Percentiles rank a stretch among this genome's conserved stretches.
Conservation (phyloP, 2,888 invertebrate species). For the Lathronympha strigana region DNA sequence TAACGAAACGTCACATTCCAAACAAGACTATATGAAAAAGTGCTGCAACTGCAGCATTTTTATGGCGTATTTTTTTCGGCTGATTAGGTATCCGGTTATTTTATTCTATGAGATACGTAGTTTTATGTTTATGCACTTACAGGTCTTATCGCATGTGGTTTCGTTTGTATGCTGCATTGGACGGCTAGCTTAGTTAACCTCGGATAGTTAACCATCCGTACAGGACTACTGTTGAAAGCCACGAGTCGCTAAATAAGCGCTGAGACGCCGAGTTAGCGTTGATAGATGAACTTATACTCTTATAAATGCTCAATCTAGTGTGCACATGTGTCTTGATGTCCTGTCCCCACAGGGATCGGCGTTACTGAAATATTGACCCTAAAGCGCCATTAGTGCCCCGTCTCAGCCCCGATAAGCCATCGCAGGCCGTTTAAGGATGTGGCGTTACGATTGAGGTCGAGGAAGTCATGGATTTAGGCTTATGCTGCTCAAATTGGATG, state of each 20-base stretch:
- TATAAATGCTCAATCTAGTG: not conserved
- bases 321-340: not conserved
- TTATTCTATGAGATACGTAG: too few species aligned
- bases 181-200: too few species aligned
- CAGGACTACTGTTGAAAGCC: not conserved
- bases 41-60: too few species aligned
- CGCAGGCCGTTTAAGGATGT: constrained; percentile 67
- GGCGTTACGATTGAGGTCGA: constrained; percentile 58
- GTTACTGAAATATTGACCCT: constrained; percentile 75
- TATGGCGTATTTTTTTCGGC: too few species aligned
- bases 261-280: not conserved
- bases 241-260: not conserved
- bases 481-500: constrained; percentile 12
- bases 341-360: constrained; percentile 50
- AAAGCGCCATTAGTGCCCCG: constrained; percentile 74
- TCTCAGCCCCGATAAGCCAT: constrained; percentile 68
- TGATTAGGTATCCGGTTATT: too few species aligned
- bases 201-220: too few species aligned
- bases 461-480: constrained; percentile 40
- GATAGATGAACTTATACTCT: not conserved
- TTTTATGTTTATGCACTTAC: too few species aligned
- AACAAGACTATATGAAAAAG: too few species aligned
- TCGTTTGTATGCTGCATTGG: too few species aligned
- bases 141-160: too few species aligned
- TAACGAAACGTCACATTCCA: too few species aligned